Percentiles rank a stretch among this genome's conserved stretches.
Evolutionary conservation across 1,140 invertebrate genomes (phyloP).

Genomic region (Bombus terrestris): DNA sequence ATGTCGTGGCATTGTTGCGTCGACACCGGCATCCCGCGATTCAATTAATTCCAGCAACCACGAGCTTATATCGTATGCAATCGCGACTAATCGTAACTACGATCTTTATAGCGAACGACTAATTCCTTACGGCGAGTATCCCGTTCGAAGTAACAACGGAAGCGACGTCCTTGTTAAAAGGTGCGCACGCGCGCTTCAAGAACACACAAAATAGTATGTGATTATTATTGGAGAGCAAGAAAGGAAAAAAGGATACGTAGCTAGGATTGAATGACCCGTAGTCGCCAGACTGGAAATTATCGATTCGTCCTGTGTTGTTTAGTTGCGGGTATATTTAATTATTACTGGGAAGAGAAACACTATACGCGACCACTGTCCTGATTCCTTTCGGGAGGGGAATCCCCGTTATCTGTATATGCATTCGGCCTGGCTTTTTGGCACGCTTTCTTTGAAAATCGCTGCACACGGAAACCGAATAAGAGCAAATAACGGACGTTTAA

Average conservation of each 20-base stretch:
- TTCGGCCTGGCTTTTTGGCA: constrained; percentile 59
- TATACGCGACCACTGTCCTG: constrained; percentile 10
- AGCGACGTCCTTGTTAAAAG: background rate
- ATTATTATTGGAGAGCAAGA: background rate
- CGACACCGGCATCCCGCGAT: constrained; percentile 7
- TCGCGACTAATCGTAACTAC: background rate
- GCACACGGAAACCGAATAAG: constrained; percentile 58
- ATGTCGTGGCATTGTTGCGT: constrained; percentile 39
- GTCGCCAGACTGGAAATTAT: background rate
- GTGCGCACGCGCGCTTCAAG: background rate
- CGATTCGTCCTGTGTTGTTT: too few species aligned
- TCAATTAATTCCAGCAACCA: constrained; percentile 28
- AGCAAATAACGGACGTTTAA: constrained; percentile 56
- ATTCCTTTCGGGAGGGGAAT: constrained; percentile 17
- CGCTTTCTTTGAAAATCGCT: constrained; percentile 60
- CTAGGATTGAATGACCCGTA: too few species aligned
- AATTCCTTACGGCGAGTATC: background rate
- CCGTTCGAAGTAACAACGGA: background rate
- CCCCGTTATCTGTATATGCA: constrained; percentile 62
- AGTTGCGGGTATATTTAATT: constrained; percentile 39
- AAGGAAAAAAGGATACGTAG: background rate
- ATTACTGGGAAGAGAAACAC: background rate
- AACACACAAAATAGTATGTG: rapidly evolving
- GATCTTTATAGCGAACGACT: background rate
- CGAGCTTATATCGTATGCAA: background rate